Evolutionary conservation across 2,113 vertebrate genomes (phyloP), one percentile per base, ranked within the genome.

Genomic region (Brevimyrus niger): DNA sequence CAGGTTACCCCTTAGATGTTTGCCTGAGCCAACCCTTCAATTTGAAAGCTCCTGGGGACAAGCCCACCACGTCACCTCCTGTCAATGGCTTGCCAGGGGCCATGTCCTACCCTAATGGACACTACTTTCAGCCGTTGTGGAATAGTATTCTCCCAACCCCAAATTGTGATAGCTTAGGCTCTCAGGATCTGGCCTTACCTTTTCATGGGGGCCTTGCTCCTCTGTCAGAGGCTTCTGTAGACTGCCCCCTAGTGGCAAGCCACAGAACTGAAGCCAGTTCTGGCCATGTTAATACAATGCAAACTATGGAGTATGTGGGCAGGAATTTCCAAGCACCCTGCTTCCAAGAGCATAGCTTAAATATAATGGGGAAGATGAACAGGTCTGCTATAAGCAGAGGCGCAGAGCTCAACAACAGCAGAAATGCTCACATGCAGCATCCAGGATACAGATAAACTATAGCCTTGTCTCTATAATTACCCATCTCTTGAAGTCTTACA

Each of bases 81-180:
- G 96, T 98, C 95, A 98, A 96, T 51, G 95, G 97, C 89, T 96
- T 98, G 95, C 96, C 97, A 48, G 97, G 96, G 90, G 95, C 96
- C 83, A 91, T 98, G 96, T 95, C 97, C 94, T 99, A 98, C 86
- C 95, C 97, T 89, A 99, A 98, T 1, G 97, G 98, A 93, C 98
- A 98, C 94, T 99, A 98, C 94, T 99, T 98, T 94, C 98, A 98
- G 89, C 97, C 98, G 92, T 90, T 98, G 92, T 99, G 98, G 98
- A 99, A 97, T 96, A 97, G 97, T 96, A 97, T 99, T 92, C 96
- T 99, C 92, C 98, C 98, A 94, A 99, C 98, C 0, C 98, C 98
- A 93, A 98, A 98, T 95, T 98, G 97, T 94, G 98, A 99, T 97
- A 98, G 98, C 96, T 99, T 98, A 10, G 97, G 97, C 92, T 99